Conservation (phyloP, 2,113 vertebrate genomes). For the Monopterus albus region DNA sequence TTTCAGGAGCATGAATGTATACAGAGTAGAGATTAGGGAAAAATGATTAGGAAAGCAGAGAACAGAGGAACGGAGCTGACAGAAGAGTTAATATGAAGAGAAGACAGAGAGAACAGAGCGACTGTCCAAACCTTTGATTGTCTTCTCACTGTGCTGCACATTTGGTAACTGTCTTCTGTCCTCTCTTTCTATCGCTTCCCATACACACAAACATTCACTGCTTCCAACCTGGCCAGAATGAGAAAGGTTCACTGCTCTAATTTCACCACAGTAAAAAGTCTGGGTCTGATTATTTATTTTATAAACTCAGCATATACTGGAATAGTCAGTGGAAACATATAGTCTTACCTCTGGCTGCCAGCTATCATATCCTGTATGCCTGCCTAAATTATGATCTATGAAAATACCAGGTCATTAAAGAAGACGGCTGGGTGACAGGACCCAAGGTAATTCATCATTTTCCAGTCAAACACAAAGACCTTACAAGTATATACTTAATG, state of each 20-base stretch:
- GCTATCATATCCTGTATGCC: constrained; percentile 63
- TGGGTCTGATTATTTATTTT: constrained; percentile 68
- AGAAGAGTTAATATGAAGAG: constrained; percentile 32
- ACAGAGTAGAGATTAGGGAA: constrained; percentile 14
- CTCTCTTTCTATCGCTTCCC: background rate
- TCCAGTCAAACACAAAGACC: constrained; percentile 66
- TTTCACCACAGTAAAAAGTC: constrained; percentile 53
- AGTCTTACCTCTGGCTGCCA: constrained; percentile 66
- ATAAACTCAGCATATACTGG: constrained; percentile 51
- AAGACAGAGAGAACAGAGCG: background rate
- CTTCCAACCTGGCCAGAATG: constrained; percentile 31
- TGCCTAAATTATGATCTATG: constrained; percentile 60
- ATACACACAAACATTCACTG: background rate
- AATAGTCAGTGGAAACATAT: constrained; percentile 61
- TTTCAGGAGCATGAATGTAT: constrained; percentile 1
- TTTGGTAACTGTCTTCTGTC: background rate
- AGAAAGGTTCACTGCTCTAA: constrained; percentile 60
- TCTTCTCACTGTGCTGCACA: constrained; percentile 2
- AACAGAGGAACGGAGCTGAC: constrained; percentile 39
- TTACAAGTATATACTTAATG: constrained; percentile 40
- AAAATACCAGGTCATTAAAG: constrained; percentile 71
- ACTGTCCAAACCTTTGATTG: constrained; percentile 32
- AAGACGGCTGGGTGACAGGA: constrained; percentile 56
- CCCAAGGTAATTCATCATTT: constrained; percentile 69
- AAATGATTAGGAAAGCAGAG: constrained; percentile 59